Evolutionary conservation across 2,888 invertebrate species (phyloP), one percentile per base, ranked within the genome.

Genomic region (Drosophila stalkeri): DNA sequence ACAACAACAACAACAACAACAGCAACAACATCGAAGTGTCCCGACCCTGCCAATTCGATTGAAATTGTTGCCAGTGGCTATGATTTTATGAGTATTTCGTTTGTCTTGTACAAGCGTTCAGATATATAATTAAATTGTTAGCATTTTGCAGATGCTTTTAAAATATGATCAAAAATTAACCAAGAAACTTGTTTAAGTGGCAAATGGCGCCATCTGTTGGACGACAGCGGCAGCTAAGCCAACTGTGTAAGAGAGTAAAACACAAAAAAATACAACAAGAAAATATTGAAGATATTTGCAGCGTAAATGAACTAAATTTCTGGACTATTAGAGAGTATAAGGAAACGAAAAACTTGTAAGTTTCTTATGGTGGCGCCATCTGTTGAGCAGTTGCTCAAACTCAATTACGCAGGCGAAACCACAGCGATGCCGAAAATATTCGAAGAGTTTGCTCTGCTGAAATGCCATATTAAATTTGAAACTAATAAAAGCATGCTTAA

Each of bases 1-100:
- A 39, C 31, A 74, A 46, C 39, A n/a, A 75, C 64, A 72, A 70
- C 39, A 63, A 46, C 54, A 66, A 54, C 18, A 47, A 39, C 33
- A 62, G 35, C 31, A 74, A 46, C 39, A 65, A 67, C 18, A 77
- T 63, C 47, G 52, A 70, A 78, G 65, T 79, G 74, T 75, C 82
- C 68, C 66, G 72, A 71, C 62, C 80, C 75, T 55, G 60, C 55
- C 73, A 80, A 85, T 90, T 90, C 90, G 90, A 86, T 86, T 89
- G 85, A 80, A 84, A 86, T 89, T 86, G 85, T 81, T 90, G 86
- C 86, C 86, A 72, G 57, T 61, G 85, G 86, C 89, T 80, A 75
- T 81, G 87, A 81, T 89, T 83, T 90, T 86, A 86, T 90, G 84
- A 89, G 75, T 73, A 76, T 60, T 76, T 74, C 77, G 84, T 78